Conservation (phyloP, 2,113 vertebrate species). For the Otus sunia region DNA sequence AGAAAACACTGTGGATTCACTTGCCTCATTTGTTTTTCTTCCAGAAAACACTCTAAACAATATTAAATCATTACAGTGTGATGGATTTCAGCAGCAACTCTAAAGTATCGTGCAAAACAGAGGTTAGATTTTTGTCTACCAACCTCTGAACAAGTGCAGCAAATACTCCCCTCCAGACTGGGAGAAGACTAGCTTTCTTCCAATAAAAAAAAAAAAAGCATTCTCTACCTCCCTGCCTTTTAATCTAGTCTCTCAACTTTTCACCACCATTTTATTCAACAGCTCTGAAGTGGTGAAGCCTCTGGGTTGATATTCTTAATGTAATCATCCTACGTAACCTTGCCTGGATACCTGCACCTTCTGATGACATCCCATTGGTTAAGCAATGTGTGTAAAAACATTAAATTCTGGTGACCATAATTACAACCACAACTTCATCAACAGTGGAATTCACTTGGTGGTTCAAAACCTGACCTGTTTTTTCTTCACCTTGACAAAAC, state of each 20-base stretch:
- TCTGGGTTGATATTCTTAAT: neutral
- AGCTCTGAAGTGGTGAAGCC: neutral
- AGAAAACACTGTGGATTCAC: neutral
- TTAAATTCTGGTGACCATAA: neutral
- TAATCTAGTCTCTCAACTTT: neutral
- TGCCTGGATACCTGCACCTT: neutral
- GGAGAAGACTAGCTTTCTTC: neutral
- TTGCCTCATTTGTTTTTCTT: neutral
- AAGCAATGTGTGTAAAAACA: neutral
- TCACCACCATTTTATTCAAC: neutral
- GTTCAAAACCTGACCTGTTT: neutral
- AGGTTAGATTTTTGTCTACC: neutral
- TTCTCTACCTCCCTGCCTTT: neutral
- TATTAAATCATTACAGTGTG: neutral
- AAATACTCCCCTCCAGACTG: neutral
- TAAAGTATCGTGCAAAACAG: neutral
- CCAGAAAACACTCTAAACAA: neutral
- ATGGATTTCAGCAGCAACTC: neutral
- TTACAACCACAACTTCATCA: neutral
- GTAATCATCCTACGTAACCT: accelerated
- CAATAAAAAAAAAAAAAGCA: neutral
- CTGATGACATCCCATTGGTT: neutral
- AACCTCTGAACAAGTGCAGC: neutral
- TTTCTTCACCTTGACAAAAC: neutral
- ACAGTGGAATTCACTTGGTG: neutral